These are phyloP conservation scores for Nesidiocoris tenuis DNA, from an alignment of 2,888 invertebrate species.

Conservation along the genomic window DNA sequence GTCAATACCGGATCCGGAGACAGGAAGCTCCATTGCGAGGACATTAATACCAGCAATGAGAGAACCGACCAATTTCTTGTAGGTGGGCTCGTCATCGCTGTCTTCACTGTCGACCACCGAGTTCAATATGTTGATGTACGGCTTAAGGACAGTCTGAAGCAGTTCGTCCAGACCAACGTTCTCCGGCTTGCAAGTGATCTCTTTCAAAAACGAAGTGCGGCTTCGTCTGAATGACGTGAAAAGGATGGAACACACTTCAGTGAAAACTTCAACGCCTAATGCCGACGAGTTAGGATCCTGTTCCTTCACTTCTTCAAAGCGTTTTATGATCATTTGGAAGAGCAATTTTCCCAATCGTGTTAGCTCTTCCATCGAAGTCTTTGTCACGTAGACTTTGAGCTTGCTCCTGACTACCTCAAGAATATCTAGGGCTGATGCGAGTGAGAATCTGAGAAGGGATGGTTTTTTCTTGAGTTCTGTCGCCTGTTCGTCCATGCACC, in stretches of 20 bases:
- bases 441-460: slow-evolving; percentile 62
- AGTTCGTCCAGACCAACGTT: slow-evolving; percentile 48
- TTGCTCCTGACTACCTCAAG: slow-evolving; percentile 15
- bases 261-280: slow-evolving; percentile 61
- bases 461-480: slow-evolving; percentile 58
- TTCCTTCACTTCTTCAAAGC: slow-evolving; percentile 57
- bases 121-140: slow-evolving; percentile 37
- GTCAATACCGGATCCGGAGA: slow-evolving; percentile 40
- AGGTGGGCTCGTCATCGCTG: slow-evolving; percentile 53
- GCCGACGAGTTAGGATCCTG: slow-evolving; percentile 62
- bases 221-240: slow-evolving; percentile 52
- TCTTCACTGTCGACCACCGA: slow-evolving; percentile 51
- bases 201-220: slow-evolving; percentile 10
- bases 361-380: slow-evolving; percentile 18
- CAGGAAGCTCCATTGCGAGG: slow-evolving; percentile 42
- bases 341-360: slow-evolving; percentile 52
- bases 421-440: slow-evolving; percentile 56
- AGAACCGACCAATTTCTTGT: slow-evolving; percentile 52
- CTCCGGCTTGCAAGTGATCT: slow-evolving; percentile 40
- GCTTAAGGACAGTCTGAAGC: slow-evolving; percentile 40
- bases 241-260: slow-evolving; percentile 52
- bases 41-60: slow-evolving; percentile 38
- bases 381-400: slow-evolving; percentile 18
- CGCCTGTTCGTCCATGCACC: slow-evolving; percentile 60
- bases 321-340: slow-evolving; percentile 52